Base-by-base conservation (phyloP, 2,888 invertebrate genomes). In the Acrobasis suavella region DNA sequence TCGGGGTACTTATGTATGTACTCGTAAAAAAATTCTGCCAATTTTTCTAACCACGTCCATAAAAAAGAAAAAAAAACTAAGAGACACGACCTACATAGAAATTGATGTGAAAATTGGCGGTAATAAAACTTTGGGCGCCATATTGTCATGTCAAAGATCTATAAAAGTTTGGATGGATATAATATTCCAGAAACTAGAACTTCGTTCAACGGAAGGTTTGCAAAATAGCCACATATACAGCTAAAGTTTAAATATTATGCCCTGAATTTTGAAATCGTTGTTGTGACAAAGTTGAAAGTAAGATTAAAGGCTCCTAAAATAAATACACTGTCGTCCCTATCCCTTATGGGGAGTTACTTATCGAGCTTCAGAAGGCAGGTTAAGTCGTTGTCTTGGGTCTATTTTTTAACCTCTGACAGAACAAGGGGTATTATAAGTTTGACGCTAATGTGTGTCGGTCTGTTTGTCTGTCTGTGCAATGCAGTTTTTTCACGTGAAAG, bases 111-210 rank as follows among this genome's bases (percentile, higher is more conserved):
- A 37, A 52, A n/a, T 14, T 17, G 17, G 22, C 2, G 9, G 17
- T 46, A 1, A 14, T 10, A 16, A 39, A 58, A 58, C 17, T 58
- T 42, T 17, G 7, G 22, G 9, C 42, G 56, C 56, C 42, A 39
- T 46, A 58, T 42, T 58, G 42, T 42, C 56, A 58, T 58, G 56
- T 42, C 56, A 58, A 58, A 58, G 39, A 58, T 17, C 56, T 46
- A 46, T 58, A 58, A 17, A 58, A 58, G 42, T 42, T 58, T 39
- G 8, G 16, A 58, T 58, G 56, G 46, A 58, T 17, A 16, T 58
- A 42, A 42, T 17, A 52, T 52, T 17, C 52, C 32, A 10, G 10
- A 14, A 52, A 52, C 52, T 52, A 52, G 14, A 52, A 58, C 42
- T 15, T 16, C 14, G n/a, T 17, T 42, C 12, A 14, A 38, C 56